Base-by-base conservation (phyloP, 2,113 vertebrate genomes). In the Dasypus novemcinctus region DNA sequence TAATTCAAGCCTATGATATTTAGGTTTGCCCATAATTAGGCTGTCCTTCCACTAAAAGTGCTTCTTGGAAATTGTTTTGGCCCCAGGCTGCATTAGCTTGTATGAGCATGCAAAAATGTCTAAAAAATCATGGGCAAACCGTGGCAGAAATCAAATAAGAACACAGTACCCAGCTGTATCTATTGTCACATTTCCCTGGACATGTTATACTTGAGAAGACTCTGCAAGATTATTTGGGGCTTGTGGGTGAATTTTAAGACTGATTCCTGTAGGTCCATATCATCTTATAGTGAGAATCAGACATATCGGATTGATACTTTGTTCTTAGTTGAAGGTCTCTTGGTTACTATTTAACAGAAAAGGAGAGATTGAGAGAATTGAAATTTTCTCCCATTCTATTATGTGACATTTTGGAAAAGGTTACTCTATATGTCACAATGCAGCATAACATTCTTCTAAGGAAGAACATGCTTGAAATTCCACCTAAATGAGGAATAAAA, bases 61-160 rank as follows among this genome's bases (percentile, higher is more conserved):
- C 43, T 96, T 74, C 36, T 94, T 86, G 43, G 20, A 76, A 86
- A 79, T 11, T 38, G 75, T 63, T 91, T 54, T 88, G 36, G 68
- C 64, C 59, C 46, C 36, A 79, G 82, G 83, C 57, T 94, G 13
- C 38, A 93, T 95, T 91, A 54, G 1, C 29, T 95, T 79, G 31
- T 93, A 75, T 91, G 38, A 93, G 20, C 27, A 90, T 89, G 25
- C 61, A 96, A 89, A 93, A 86, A 68, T 38, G 20, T 74, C 57
- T 94, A 69, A 94, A 94, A 90, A 83, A 80, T 80, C 54, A 43
- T 57, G 13, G 52, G 18, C 71, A 83, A 86, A 54, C 0, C 46
- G 74, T 88, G 33, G 83, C 61, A 93, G 85, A 96, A 95, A 93
- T 93, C 38, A 93, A 72, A 85, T 81, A 89, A 84, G 38, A 95